Percentiles rank a stretch among this genome's conserved stretches.
Evolutionary conservation across 2,888 invertebrate genomes (phyloP).

Genomic region (Alloscopus bannaensis): DNA sequence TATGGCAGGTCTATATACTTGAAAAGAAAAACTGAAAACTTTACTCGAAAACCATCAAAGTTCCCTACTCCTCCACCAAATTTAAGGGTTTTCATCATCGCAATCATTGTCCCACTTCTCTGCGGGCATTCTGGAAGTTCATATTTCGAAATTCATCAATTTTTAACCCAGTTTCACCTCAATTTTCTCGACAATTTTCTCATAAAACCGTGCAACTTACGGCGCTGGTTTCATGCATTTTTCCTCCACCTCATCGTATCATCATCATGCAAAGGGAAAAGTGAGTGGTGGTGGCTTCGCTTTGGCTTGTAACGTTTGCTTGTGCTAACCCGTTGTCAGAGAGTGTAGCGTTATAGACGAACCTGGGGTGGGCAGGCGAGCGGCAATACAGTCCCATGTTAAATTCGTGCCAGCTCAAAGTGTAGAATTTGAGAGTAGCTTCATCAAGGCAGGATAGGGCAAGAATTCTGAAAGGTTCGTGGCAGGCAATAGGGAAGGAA

Average conservation of each 20-base stretch:
- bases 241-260: conserved; percentile 50
- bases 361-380: too few species aligned
- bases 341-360: too few species aligned
- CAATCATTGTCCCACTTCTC: not conserved
- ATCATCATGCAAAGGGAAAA: conserved; percentile 23
- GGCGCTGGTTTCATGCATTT: conserved; percentile 47
- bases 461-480: conserved; percentile 12
- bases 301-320: not conserved
- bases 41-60: not conserved
- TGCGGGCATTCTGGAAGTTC: not conserved
- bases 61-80: not conserved
- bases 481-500: not conserved
- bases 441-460: not conserved
- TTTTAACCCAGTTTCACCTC: conserved; percentile 18
- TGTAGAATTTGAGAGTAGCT: too few species aligned
- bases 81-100: not conserved
- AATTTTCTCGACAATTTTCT: conserved; percentile 29
- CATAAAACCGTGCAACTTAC: conserved; percentile 28
- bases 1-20: not conserved
- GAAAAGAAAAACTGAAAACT: not conserved
- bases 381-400: too few species aligned
- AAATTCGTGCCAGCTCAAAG: too few species aligned
- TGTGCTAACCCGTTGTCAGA: too few species aligned
- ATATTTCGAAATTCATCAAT: conserved; percentile 19
- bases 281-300: conserved; percentile 1